These are phyloP conservation scores for Dendronephthya gigantea DNA, from an alignment of 64 coral and sea anemone species.

Conservation along the genomic window DNA sequence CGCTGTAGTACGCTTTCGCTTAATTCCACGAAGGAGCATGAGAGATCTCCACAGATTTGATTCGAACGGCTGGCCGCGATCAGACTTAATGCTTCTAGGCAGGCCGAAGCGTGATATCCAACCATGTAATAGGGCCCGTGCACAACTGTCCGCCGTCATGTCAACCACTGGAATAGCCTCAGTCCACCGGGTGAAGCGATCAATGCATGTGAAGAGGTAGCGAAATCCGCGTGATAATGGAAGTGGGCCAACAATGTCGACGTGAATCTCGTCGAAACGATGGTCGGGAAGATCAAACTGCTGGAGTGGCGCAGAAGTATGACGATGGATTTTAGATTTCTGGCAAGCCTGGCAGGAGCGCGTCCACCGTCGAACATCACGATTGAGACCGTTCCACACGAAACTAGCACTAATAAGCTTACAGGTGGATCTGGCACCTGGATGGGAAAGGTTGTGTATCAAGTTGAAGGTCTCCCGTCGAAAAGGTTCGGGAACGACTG, in stretches of 20 bases:
- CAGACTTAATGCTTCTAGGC: slow-evolving; percentile 21
- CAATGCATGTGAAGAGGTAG: slow-evolving; percentile 28
- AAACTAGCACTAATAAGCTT: background rate
- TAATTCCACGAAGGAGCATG: background rate
- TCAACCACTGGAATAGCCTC: slow-evolving; percentile 33
- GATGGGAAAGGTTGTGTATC: background rate
- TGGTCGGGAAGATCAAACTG: background rate
- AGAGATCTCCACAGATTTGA: slow-evolving; percentile 27
- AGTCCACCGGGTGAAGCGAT: slow-evolving; percentile 40
- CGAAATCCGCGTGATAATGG: slow-evolving; percentile 22
- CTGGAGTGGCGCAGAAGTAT: background rate
- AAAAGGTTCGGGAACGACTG: background rate
- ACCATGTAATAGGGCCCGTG: background rate
- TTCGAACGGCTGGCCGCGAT: slow-evolving; percentile 23
- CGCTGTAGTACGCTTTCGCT: slow-evolving; percentile 28
- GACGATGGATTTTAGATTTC: slow-evolving; percentile 10
- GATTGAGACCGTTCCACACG: slow-evolving; percentile 7
- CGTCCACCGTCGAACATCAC: background rate
- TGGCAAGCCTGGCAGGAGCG: background rate
- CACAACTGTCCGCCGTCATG: slow-evolving; percentile 13
- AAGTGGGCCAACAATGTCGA: slow-evolving; percentile 42
- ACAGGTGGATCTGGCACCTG: background rate
- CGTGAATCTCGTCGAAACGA: slow-evolving; percentile 28
- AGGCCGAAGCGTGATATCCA: slow-evolving; percentile 28
- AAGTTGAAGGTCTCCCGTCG: background rate